phyloP scores from a whole-genome alignment of 92 coral and sea anemone species.

The Actinostola sp. region DNA sequence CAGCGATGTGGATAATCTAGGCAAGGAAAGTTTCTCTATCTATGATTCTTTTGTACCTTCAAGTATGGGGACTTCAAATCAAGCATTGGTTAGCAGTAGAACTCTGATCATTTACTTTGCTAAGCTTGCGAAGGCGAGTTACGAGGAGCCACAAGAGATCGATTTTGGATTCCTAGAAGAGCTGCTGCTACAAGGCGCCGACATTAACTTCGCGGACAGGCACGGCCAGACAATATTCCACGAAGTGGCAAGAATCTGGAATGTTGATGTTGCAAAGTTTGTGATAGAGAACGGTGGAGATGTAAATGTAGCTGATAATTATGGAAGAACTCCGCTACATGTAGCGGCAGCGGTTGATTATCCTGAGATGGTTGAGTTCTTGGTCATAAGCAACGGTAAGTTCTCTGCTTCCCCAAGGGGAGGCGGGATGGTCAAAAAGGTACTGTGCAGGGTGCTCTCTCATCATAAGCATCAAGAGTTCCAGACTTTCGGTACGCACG shows the following conservation, averaged over 20 bases:
- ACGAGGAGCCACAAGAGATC: constrained; percentile 70
- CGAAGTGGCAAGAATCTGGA: constrained; percentile 98
- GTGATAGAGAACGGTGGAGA: constrained; percentile 88
- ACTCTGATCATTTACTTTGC: constrained; percentile 95
- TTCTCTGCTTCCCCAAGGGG: no score
- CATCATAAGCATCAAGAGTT: no score
- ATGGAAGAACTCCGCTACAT: constrained; percentile 90
- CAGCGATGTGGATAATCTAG: constrained; percentile 88
- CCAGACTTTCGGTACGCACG: no score
- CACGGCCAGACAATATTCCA: constrained; percentile 93
- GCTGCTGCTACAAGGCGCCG: constrained; percentile 80
- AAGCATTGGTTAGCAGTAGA: constrained; percentile 71
- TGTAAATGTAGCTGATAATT: constrained; percentile 79
- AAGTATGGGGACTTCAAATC: constrained; percentile 34
- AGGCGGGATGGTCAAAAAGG: no score
- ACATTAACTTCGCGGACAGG: constrained; percentile 85
- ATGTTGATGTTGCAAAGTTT: constrained; percentile 92
- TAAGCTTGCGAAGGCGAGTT: constrained; percentile 78
- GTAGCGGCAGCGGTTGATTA: constrained; percentile 98
- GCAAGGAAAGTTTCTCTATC: constrained; percentile 48
- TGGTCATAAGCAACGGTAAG: constrained; percentile 78
- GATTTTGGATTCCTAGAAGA: constrained; percentile 86
- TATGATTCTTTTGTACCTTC: constrained; percentile 58
- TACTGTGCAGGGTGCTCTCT: no score
- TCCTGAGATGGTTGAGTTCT: constrained; percentile 94